A percentile compares a stretch with the other conserved stretches of the same genome.
These are phyloP conservation scores for Spinus pinus DNA, from an alignment of 2,797 vertebrate species.

Conservation along the genomic window DNA sequence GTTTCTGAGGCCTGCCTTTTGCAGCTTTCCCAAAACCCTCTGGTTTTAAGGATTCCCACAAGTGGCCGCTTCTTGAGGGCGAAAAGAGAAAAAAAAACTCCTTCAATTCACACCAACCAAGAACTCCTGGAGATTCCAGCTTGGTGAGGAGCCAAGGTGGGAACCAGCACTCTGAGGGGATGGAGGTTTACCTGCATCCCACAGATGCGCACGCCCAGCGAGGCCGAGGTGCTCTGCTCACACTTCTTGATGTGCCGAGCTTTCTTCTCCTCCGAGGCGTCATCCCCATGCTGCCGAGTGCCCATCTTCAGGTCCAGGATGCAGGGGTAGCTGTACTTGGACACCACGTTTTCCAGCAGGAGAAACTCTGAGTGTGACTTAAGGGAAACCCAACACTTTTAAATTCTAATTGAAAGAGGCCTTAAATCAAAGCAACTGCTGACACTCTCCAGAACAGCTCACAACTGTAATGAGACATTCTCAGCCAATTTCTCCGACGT, in stretches of 20 bases:
- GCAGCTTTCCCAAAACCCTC: neutral
- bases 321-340: slow-evolving; percentile 74
- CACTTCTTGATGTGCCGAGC: slow-evolving; percentile 78
- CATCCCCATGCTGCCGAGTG: slow-evolving; percentile 77
- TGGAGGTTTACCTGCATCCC: slow-evolving; percentile 76
- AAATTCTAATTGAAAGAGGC: neutral
- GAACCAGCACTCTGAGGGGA: fast-evolving
- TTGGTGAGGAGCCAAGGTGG: neutral
- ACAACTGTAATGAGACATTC: slow-evolving; percentile 44
- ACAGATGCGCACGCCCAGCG: slow-evolving; percentile 74
- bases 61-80: neutral
- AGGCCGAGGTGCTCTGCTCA: slow-evolving; percentile 75
- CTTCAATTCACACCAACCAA: neutral
- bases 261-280: slow-evolving; percentile 78
- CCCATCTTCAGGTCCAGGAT: slow-evolving; percentile 82
- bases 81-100: fast-evolving
- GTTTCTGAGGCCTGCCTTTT: neutral
- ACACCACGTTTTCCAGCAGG: slow-evolving; percentile 78
- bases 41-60: neutral
- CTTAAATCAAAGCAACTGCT: slow-evolving; percentile 46
- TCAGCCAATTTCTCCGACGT: neutral
- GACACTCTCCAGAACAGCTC: slow-evolving; percentile 3
- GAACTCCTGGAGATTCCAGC: neutral
- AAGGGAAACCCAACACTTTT: slow-evolving; percentile 37
- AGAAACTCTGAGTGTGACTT: slow-evolving; percentile 69